Base-by-base conservation (phyloP, 2,113 vertebrate species). In the Enhydra lutris region DNA sequence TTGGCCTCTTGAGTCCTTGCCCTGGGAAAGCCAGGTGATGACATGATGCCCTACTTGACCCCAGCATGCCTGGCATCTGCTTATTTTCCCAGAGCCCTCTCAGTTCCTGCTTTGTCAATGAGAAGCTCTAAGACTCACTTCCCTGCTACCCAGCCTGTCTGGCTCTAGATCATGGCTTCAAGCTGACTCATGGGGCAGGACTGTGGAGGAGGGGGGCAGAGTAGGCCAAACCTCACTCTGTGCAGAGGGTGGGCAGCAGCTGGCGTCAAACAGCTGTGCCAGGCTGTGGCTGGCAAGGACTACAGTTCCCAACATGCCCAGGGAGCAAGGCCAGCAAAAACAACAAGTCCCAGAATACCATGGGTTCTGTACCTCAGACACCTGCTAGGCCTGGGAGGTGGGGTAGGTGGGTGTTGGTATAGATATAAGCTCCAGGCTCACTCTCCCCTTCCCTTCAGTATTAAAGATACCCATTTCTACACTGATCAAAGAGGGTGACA, bases 261-360 rank as follows among this genome's bases (percentile, higher is more conserved):
- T 97, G 97, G 98, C 81, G 34, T 78, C 74, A 96, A 98, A 96
- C 97, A 98, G 92, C 94, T 98, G 98, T 97, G 97, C 97, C 97
- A 97, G 94, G 71, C 90, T 95, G 73, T 97, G 94, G 81, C 96
- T 97, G 81, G 84, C 97, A 96, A 97, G 89, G 92, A 98, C 98
- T 98, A 98, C 98, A 98, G 95, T 78, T 98, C 98, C 98, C 98
- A 98, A 97, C 87, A 98, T 98, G 97, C 98, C 34, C 84, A 96
- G 92, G 95, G 79, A 89, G 73, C 71, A 96, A 93, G 59, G 80
- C 81, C 76, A 95, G 97, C 29, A 95, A 97, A 97, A 97, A 98
- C 97, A 97, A 96, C 96, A 98, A 98, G 81, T 97, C 97, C 97
- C 98, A 98, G 97, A 96, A 97, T 96, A 98, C 97, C 57, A 63